A percentile compares a stretch with the other conserved stretches of the same genome.
Evolutionary conservation across 2,113 vertebrate species (phyloP).

Genomic region (Tonatia bakeri): DNA sequence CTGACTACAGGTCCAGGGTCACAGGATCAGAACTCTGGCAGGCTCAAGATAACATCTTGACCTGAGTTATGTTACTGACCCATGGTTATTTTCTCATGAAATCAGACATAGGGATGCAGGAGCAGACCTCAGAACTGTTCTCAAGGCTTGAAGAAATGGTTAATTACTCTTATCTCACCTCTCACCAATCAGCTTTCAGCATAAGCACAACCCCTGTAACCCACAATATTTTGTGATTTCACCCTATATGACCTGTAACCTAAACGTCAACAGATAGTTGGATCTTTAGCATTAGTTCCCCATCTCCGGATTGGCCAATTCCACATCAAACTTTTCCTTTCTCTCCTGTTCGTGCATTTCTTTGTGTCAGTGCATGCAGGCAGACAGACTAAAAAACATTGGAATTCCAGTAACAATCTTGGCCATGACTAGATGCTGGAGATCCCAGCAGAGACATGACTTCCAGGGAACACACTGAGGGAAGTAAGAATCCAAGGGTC

Average conservation of each 20-base stretch:
- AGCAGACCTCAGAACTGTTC: not conserved
- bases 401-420: not conserved
- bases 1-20: too few species aligned
- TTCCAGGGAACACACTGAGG: not conserved
- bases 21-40: not conserved
- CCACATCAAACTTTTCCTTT: not conserved
- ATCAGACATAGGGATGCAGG: not conserved
- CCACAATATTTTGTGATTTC: not conserved
- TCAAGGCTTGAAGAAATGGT: not conserved
- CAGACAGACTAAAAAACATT: not conserved
- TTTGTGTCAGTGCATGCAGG: not conserved
- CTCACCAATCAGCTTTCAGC: too few species aligned
- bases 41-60: not conserved
- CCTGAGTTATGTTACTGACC: not conserved
- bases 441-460: not conserved
- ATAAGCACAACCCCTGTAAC: not conserved
- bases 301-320: not conserved
- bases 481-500: not conserved
- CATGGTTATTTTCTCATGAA: not conserved
- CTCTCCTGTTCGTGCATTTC: not conserved
- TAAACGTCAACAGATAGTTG: not conserved
- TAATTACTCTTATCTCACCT: not conserved
- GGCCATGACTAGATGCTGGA: not conserved
- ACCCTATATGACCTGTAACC: too few species aligned
- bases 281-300: not conserved